These are phyloP conservation scores for Drosophila navojoa DNA, from an alignment of 1,140 invertebrate species.

Conservation along the genomic window DNA sequence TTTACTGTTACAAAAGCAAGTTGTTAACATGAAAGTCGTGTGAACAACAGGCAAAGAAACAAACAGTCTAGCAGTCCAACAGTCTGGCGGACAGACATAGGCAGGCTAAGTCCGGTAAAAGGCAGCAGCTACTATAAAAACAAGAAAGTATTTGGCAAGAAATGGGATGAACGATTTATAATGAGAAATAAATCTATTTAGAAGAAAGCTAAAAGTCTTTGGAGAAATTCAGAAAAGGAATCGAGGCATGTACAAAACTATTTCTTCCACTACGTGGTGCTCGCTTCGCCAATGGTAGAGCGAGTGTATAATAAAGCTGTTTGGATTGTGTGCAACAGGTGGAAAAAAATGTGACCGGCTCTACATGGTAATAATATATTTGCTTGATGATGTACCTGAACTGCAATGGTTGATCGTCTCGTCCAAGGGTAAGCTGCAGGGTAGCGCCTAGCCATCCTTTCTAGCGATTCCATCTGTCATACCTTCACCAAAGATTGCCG, in stretches of 20 bases:
- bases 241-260: background rate
- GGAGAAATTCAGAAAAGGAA: slow-evolving; percentile 23
- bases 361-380: slow-evolving; percentile 1
- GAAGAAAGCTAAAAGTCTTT: slow-evolving; percentile 12
- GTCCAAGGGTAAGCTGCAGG: background rate
- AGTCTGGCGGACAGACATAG: slow-evolving; percentile 14
- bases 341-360: background rate
- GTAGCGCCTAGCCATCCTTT: background rate
- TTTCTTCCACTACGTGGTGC: background rate
- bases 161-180: slow-evolving; percentile 37
- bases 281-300: background rate
- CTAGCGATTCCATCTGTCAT: background rate
- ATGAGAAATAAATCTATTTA: slow-evolving; percentile 31
- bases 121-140: slow-evolving; percentile 44
- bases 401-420: background rate
- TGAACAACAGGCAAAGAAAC: slow-evolving; percentile 63
- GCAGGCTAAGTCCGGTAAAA: slow-evolving; percentile 39
- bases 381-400: too few relatives aligned
- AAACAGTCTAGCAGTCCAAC: slow-evolving; percentile 23
- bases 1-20: slow-evolving; percentile 74
- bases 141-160: slow-evolving; percentile 32
- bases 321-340: background rate
- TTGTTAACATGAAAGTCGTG: slow-evolving; percentile 81
- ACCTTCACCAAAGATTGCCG: background rate
- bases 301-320: background rate